Conservation (phyloP, 2,113 vertebrate species). For the Elephantulus edwardii region DNA sequence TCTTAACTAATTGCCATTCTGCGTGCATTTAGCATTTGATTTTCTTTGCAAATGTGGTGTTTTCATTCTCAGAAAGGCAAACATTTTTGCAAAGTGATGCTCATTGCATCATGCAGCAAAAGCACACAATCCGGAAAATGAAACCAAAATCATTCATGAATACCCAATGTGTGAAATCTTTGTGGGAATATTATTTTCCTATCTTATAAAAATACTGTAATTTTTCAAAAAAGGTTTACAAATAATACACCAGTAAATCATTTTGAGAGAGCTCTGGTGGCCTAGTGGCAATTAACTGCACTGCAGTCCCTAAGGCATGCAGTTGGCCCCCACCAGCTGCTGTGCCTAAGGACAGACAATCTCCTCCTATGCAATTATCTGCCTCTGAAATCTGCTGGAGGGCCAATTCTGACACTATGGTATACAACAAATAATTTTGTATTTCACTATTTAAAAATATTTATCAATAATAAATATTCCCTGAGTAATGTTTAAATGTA, state of each 20-base stretch:
- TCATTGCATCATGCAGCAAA: conserved; percentile 10
- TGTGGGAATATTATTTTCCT: not conserved
- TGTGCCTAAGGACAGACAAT: too few species aligned
- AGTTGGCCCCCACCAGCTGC: too few species aligned
- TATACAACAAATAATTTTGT: too few species aligned
- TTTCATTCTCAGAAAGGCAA: conserved; percentile 55
- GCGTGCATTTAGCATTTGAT: conserved; percentile 47
- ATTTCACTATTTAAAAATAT: not conserved
- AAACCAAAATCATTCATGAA: not conserved
- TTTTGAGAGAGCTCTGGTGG: too few species aligned
- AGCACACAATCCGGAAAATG: not conserved
- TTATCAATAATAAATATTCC: conserved; percentile 1
- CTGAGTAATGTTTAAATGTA: not conserved
- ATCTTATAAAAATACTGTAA: not conserved
- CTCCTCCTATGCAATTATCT: too few species aligned
- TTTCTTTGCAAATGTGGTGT: conserved; percentile 53
- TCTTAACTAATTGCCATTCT: conserved; percentile 64
- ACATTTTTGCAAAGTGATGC: conserved; percentile 32
- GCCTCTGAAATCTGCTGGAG: too few species aligned
- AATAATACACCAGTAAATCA: not conserved
- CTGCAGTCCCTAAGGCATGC: too few species aligned
- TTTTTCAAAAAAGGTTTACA: not conserved
- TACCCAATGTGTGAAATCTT: not conserved
- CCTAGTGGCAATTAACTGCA: too few species aligned
- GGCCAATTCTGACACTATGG: too few species aligned